Evolutionary conservation across 2,113 vertebrate species (phyloP).

Genomic region (Cryptoleucopteryx plumbea): DNA sequence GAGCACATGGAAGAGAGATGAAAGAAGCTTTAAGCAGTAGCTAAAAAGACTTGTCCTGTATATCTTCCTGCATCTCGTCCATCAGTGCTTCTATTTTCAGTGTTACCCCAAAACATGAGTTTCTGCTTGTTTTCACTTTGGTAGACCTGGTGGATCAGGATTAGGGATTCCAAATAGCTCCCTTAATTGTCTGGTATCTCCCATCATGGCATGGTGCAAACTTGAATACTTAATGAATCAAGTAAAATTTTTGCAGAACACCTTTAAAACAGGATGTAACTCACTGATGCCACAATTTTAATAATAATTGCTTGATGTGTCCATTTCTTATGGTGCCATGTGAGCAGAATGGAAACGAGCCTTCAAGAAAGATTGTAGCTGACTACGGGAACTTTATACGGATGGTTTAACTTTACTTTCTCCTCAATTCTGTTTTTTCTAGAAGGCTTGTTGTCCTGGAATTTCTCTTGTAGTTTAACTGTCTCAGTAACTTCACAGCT

Average conservation of each 20-base stretch:
- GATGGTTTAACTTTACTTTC: not conserved
- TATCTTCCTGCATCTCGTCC: not conserved
- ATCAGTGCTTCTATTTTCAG: not conserved
- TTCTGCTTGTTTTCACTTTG: not conserved
- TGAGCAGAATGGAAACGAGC: not conserved
- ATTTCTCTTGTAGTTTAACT: not conserved
- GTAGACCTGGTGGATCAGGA: not conserved
- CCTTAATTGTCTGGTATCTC: not conserved
- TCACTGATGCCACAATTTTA: not conserved
- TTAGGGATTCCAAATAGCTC: not conserved
- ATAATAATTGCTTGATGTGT: not conserved
- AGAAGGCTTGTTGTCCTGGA: not conserved
- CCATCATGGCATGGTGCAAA: not conserved
- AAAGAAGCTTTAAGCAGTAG: not conserved
- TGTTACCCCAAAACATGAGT: not conserved
- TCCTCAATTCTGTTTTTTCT: not conserved
- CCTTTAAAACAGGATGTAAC: not conserved
- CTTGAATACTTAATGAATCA: not conserved
- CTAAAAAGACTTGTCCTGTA: not conserved
- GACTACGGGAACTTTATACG: not conserved
- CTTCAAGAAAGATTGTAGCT: not conserved
- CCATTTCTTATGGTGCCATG: not conserved
- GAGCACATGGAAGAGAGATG: not conserved
- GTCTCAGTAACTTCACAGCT: not conserved
- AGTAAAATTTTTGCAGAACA: not conserved